Percentiles rank a stretch among this genome's conserved stretches.
These are phyloP conservation scores for Onychostruthus taczanowskii DNA, from an alignment of 2,113 vertebrate genomes.

Conservation along the genomic window DNA sequence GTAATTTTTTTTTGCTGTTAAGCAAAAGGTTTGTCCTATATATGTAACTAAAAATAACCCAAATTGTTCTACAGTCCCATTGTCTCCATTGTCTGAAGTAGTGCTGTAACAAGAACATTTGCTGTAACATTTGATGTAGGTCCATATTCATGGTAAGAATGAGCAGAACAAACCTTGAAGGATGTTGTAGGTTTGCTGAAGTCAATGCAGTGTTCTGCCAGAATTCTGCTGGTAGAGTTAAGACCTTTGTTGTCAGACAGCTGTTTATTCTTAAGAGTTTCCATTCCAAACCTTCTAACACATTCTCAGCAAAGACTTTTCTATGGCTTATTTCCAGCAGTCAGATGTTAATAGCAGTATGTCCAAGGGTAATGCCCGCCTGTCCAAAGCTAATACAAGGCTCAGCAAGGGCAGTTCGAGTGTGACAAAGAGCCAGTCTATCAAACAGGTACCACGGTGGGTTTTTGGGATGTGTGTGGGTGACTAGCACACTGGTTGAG, in stretches of 20 bases:
- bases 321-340: slow-evolving; percentile 71
- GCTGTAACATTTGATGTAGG: not conserved
- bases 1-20: not conserved
- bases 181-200: not conserved
- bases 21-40: not conserved
- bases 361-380: slow-evolving; percentile 60
- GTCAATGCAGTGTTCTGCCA: not conserved
- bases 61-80: rapidly evolving
- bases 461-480: not conserved
- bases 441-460: slow-evolving; percentile 70
- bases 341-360: slow-evolving; percentile 66
- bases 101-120: not conserved
- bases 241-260: not conserved
- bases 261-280: not conserved
- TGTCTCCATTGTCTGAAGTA: not conserved
- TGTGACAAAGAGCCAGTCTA: slow-evolving; percentile 75
- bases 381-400: slow-evolving; percentile 71
- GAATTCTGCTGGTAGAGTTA: not conserved
- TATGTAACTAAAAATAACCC: not conserved
- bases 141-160: not conserved
- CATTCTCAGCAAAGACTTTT: slow-evolving; percentile 20
- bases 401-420: slow-evolving; percentile 70
- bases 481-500: slow-evolving; percentile 26
- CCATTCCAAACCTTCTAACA: not conserved
- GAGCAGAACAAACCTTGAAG: not conserved